phyloP scores from a whole-genome alignment of 1,140 invertebrate species.

The Hylaeus anthracinus region DNA sequence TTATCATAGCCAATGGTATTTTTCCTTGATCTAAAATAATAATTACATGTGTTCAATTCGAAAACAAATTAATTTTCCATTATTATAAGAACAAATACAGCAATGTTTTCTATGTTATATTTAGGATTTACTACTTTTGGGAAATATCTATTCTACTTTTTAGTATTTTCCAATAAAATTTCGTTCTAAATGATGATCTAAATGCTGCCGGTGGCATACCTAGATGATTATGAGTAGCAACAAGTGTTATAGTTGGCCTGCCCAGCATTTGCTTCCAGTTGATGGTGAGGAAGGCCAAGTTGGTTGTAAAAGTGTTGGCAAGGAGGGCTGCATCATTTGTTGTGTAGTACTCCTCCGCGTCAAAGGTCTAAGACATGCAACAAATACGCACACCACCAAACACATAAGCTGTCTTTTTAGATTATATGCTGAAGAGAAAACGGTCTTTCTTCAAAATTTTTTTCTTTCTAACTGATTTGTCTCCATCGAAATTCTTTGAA shows the following conservation, averaged over 20 bases:
- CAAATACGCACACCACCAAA: constrained; percentile 75
- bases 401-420: constrained; percentile 55
- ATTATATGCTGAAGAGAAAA: constrained; percentile 25
- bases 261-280: constrained; percentile 96
- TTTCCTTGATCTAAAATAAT: constrained; percentile 92
- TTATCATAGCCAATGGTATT: constrained; percentile 96
- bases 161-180: constrained; percentile 20
- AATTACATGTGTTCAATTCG: neutral
- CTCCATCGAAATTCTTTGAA: constrained; percentile 38
- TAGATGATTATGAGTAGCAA: constrained; percentile 89
- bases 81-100: neutral
- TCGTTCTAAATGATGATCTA: constrained; percentile 47
- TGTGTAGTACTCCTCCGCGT: constrained; percentile 95
- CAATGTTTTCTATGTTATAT: constrained; percentile 14
- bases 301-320: constrained; percentile 92
- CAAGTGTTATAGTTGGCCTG: constrained; percentile 92
- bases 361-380: constrained; percentile 90
- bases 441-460: constrained; percentile 25
- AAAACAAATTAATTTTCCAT: neutral
- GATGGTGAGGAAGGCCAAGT: constrained; percentile 95
- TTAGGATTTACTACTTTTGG: neutral
- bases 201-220: constrained; percentile 82
- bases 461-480: constrained; percentile 19
- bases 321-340: constrained; percentile 94
- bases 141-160: neutral